A percentile compares a stretch with the other conserved stretches of the same genome.
Conservation (phyloP, 2,888 invertebrate genomes). For the Tachina grossa region DNA sequence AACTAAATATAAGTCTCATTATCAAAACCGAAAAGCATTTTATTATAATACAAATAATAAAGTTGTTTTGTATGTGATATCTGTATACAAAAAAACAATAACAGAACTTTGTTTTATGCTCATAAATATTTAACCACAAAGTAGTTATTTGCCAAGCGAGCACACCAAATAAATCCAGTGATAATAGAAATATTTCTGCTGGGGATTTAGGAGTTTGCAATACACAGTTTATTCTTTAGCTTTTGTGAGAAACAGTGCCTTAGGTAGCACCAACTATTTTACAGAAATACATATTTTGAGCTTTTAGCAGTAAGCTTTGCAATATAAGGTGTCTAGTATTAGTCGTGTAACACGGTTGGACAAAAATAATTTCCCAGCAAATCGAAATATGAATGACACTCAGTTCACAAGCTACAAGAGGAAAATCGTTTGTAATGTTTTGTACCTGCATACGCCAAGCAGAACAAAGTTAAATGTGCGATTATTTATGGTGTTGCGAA, state of each 20-base stretch:
- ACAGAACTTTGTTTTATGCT: slow-evolving; percentile 73
- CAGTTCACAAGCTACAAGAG: no score
- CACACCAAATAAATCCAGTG: slow-evolving; percentile 56
- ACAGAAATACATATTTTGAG: background rate
- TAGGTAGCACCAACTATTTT: no score
- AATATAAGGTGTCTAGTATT: background rate
- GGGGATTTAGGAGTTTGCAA: background rate
- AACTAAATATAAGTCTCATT: slow-evolving; percentile 52
- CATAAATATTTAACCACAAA: slow-evolving; percentile 65
- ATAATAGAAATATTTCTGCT: slow-evolving; percentile 29
- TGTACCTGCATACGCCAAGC: no score
- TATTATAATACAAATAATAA: slow-evolving; percentile 51
- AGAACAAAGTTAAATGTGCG: no score
- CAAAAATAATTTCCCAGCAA: no score
- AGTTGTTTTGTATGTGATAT: slow-evolving; percentile 55
- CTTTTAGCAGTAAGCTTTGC: background rate
- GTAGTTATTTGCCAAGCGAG: slow-evolving; percentile 52
- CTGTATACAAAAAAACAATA: slow-evolving; percentile 22
- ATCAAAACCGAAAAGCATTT: slow-evolving; percentile 46
- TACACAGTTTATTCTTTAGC: background rate
- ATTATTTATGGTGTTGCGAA: no score
- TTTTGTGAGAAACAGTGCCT: background rate
- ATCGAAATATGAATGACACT: no score
- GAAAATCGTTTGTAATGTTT: no score
- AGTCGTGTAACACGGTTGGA: no score